Percentiles rank a stretch among this genome's conserved stretches.
Evolutionary conservation across 2,797 vertebrate genomes (phyloP).

Genomic region (Remorina albescens): DNA sequence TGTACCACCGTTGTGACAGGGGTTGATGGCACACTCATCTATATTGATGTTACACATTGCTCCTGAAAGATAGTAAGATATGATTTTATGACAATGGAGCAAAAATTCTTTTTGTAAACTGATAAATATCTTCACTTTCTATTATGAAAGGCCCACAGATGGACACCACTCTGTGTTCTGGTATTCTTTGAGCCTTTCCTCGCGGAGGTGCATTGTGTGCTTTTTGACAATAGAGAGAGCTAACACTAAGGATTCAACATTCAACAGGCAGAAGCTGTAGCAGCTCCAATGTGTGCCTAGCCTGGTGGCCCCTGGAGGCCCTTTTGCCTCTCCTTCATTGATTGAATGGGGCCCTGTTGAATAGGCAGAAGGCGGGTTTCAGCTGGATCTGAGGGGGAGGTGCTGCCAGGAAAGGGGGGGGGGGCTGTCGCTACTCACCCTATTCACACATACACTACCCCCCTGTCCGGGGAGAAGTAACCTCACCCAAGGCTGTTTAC

Average conservation of each 20-base stretch:
- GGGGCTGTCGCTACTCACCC: conserved; percentile 49
- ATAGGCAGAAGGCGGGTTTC: conserved; percentile 74
- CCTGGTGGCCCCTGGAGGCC: conserved; percentile 70
- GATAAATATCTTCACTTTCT: conserved; percentile 24
- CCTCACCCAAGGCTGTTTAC: conserved; percentile 78
- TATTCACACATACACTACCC: conserved; percentile 57
- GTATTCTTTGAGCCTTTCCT: conserved; percentile 50
- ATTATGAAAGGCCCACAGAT: conserved; percentile 40
- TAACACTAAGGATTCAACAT: conserved; percentile 51
- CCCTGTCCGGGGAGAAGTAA: conserved; percentile 60
- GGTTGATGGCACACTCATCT: conserved; percentile 92
- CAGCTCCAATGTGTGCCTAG: conserved; percentile 62
- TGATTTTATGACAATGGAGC: conserved; percentile 21
- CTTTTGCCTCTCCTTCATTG: conserved; percentile 66
- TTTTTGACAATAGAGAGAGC: conserved; percentile 53
- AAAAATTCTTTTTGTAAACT: background rate
- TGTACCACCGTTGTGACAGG: conserved; percentile 96
- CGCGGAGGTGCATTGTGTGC: conserved; percentile 55
- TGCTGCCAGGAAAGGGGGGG: conserved; percentile 47
- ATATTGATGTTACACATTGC: conserved; percentile 95
- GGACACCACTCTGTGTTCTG: conserved; percentile 31
- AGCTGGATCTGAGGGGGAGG: conserved; percentile 71
- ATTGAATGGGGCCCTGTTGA: conserved; percentile 73
- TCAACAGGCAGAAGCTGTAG: conserved; percentile 60
- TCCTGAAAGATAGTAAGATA: conserved; percentile 79